Evolutionary conservation across 2,888 invertebrate species (phyloP).

Genomic region (Dysmachus trigonus): DNA sequence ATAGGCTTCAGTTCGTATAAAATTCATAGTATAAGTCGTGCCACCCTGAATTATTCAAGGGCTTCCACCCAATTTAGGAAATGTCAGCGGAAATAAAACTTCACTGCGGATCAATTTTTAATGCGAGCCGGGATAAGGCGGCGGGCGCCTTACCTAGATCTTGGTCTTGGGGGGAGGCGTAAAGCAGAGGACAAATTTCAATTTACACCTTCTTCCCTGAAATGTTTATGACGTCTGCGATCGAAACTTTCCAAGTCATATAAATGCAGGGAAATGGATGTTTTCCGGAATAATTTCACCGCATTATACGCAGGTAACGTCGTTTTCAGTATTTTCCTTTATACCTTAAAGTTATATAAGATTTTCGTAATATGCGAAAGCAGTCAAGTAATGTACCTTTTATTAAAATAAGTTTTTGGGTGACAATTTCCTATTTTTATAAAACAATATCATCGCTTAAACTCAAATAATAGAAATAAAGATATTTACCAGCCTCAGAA

Average conservation of each 20-base stretch:
- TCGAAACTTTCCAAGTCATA: slow-evolving; percentile 4
- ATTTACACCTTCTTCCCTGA: slow-evolving; percentile 36
- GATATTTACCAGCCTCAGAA: background rate
- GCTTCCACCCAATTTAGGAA: slow-evolving; percentile 45
- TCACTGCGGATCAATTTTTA: slow-evolving; percentile 40
- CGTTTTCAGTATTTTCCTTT: background rate
- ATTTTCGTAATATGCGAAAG: background rate
- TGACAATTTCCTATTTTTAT: background rate
- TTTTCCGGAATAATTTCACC: background rate
- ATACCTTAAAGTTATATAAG: background rate
- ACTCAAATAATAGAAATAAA: background rate
- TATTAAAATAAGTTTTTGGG: background rate
- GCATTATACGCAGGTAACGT: background rate
- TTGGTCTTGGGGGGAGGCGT: background rate
- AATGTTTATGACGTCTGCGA: slow-evolving; percentile 36
- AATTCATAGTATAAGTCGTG: slow-evolving; percentile 37
- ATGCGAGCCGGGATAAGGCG: slow-evolving; percentile 17
- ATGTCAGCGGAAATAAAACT: slow-evolving; percentile 46
- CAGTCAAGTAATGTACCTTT: too few relatives aligned
- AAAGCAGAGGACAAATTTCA: slow-evolving; percentile 34
- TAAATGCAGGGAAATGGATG: background rate
- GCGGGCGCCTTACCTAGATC: background rate
- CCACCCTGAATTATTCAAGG: slow-evolving; percentile 24
- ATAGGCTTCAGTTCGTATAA: slow-evolving; percentile 1
- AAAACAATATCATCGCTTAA: background rate